phyloP scores from a whole-genome alignment of 2,888 invertebrate genomes.

The Poecilus cupreus region DNA sequence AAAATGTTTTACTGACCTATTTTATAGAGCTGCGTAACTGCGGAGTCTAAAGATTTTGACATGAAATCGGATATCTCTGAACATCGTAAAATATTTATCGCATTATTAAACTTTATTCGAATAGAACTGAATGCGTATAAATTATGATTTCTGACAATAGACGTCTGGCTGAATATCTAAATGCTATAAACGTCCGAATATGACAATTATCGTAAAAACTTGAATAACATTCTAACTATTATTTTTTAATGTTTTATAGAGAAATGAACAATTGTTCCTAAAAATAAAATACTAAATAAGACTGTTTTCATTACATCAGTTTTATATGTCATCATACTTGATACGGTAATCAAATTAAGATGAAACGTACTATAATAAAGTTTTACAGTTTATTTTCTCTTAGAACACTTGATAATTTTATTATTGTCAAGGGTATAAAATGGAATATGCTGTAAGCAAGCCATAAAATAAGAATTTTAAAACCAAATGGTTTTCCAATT shows the following conservation, averaged over 20 bases:
- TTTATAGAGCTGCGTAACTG: neutral
- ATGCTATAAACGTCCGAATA: neutral
- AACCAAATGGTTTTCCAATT: too few relatives aligned
- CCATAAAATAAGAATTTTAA: too few relatives aligned
- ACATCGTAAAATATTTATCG: constrained; percentile 29
- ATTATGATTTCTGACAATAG: constrained; percentile 14
- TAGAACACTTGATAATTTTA: too few relatives aligned
- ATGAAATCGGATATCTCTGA: neutral
- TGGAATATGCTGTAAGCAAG: too few relatives aligned
- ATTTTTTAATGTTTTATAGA: too few relatives aligned
- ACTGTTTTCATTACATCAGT: neutral
- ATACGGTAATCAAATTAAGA: neutral
- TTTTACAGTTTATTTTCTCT: neutral
- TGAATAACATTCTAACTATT: too few relatives aligned
- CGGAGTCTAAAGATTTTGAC: constrained; percentile 12
- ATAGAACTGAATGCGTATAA: neutral
- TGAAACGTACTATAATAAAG: neutral
- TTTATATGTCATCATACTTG: neutral
- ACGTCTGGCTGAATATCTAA: neutral
- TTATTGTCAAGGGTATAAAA: too few relatives aligned
- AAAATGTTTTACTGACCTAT: constrained; percentile 19
- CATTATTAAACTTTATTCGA: constrained; percentile 21
- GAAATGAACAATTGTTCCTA: too few relatives aligned
- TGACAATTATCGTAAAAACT: neutral
- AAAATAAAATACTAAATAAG: too few relatives aligned